Conservation (phyloP, 2,888 invertebrate species). For the Nymphalis urticae region DNA sequence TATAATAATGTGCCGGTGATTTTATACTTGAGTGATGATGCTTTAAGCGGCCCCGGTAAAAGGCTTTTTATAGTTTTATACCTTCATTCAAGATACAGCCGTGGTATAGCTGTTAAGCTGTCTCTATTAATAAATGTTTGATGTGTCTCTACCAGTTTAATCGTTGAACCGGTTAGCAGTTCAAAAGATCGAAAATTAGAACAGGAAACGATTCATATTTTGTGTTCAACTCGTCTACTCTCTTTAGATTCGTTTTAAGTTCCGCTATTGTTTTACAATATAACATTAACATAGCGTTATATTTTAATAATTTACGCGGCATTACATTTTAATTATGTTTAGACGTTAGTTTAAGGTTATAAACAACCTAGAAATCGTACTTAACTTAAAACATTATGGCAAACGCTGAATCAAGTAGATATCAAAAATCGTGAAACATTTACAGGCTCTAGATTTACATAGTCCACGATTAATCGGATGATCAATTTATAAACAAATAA, state of each 20-base stretch:
- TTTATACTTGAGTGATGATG: conserved; percentile 52
- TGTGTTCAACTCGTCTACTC: not conserved
- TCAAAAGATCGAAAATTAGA: conserved; percentile 25
- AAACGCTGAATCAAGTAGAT: too few species aligned
- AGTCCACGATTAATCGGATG: too few species aligned
- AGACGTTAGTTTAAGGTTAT: too few species aligned
- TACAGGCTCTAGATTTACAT: too few species aligned
- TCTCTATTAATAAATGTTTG: conserved; percentile 43
- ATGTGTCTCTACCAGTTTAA: conserved; percentile 37
- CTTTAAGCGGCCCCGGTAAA: conserved; percentile 48
- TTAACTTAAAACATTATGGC: too few species aligned
- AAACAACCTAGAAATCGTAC: too few species aligned
- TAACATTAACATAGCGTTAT: too few species aligned
- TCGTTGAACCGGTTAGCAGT: conserved; percentile 30
- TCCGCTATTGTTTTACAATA: too few species aligned
- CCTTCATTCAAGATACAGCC: conserved; percentile 45
- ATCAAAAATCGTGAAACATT: too few species aligned
- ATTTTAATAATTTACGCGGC: too few species aligned
- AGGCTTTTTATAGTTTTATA: conserved; percentile 55
- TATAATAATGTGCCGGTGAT: conserved; percentile 49
- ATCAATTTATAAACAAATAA: too few species aligned
- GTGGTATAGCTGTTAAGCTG: conserved; percentile 37
- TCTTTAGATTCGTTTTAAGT: not conserved
- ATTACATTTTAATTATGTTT: too few species aligned
- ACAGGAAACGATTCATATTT: conserved; percentile 21